Evolutionary conservation across 2,797 vertebrate species (phyloP).

Genomic region (Eremophila alpestris): DNA sequence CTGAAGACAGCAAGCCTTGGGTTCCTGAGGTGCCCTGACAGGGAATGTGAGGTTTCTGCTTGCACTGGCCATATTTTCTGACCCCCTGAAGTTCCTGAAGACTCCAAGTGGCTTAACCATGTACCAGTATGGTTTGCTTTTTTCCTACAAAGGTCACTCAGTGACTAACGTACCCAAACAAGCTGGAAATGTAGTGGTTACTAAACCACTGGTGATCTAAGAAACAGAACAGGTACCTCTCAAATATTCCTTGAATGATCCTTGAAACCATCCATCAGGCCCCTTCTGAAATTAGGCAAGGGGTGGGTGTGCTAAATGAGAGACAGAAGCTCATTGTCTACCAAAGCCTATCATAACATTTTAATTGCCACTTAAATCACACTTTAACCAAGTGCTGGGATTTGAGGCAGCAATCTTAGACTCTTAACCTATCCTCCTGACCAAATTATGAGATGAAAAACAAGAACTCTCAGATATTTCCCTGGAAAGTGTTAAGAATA

Average conservation of each 20-base stretch:
- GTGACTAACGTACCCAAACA: neutral
- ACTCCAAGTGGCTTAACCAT: neutral
- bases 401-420: constrained; percentile 33
- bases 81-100: neutral
- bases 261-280: constrained; percentile 24
- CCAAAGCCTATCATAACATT: neutral
- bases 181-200: neutral
- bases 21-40: neutral
- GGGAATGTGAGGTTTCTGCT: neutral
- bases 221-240: neutral
- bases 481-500: constrained; percentile 45
- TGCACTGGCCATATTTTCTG: neutral
- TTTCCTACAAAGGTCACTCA: neutral
- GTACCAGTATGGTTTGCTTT: accelerated
- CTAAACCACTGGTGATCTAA: neutral
- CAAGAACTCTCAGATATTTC: constrained; percentile 51
- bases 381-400: constrained; percentile 48
- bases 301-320: neutral
- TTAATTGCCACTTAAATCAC: constrained; percentile 63
- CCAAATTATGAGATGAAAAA: constrained; percentile 42
- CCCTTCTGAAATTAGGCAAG: constrained; percentile 11
- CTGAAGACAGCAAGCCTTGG: neutral
- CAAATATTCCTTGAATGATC: neutral
- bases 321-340: neutral
- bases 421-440: constrained; percentile 37